These are phyloP conservation scores for Balaeniceps rex DNA, from an alignment of 2,113 vertebrate species.

Conservation along the genomic window DNA sequence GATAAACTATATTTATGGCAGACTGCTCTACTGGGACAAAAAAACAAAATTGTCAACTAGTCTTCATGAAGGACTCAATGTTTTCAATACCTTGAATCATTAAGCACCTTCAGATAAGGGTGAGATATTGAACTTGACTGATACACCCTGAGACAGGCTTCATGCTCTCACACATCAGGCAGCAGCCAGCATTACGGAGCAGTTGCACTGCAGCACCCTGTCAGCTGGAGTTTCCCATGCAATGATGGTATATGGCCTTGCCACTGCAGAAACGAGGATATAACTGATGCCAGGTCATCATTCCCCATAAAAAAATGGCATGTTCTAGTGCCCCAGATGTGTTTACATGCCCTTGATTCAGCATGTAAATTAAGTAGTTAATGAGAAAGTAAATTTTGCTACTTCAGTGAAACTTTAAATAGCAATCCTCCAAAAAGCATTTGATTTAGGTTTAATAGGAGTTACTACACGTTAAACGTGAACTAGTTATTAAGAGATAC, in stretches of 20 bases:
- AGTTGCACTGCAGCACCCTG: background rate
- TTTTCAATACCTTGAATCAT: background rate
- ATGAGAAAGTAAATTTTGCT: background rate
- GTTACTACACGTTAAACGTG: background rate
- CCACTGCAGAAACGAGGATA: background rate
- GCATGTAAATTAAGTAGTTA: background rate
- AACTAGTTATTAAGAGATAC: background rate
- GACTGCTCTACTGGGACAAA: background rate
- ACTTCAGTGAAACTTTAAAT: background rate
- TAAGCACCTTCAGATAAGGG: background rate
- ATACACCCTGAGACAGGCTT: background rate
- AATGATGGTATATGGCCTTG: background rate
- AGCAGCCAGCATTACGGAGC: fast-evolving
- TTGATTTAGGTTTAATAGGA: background rate
- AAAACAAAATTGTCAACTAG: background rate
- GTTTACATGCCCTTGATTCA: background rate
- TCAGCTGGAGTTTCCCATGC: background rate
- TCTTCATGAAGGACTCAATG: fast-evolving
- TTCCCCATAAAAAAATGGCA: background rate
- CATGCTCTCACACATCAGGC: background rate
- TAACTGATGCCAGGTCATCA: background rate
- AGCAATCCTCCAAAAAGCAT: background rate
- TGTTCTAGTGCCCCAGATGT: background rate
- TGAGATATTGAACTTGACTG: background rate
- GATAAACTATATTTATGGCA: background rate